Evolutionary conservation across 2,888 invertebrate species (phyloP), one percentile per base, ranked within the genome.

Genomic region (Macroteleia sp.): DNA sequence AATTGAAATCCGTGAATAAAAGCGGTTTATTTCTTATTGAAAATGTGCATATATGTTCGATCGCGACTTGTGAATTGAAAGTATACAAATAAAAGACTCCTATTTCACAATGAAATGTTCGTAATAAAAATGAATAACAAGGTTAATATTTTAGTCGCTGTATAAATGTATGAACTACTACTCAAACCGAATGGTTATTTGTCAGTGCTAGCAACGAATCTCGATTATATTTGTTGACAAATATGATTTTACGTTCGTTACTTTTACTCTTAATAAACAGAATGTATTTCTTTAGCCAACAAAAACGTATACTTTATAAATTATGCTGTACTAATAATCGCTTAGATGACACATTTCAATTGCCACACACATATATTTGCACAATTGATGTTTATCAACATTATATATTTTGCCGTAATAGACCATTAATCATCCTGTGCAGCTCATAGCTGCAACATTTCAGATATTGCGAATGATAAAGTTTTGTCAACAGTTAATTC

Each of bases 221-320:
- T n/a, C 48, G 69, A 64, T 75, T 69, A 57, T 64, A 76, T 69
- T 76, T 76, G 76, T 76, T 76, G 76, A 76, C 69, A 76, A 76
- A 76, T 70, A 76, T 69, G 69, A 69, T 69, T 76, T 76, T 17
- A 76, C 69, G 76, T 69, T 69, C 69, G 69, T 76, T 76, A 69
- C 76, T 76, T 69, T 76, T 76, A 76, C 57, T 69, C 64, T 76
- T 76, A 69, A 76, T 76, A 76, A 76, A 76, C 76, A 76, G 62
- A 30, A 10, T 70, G 76, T 76, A 62, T 76, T 76, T 76, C 76
- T 76, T 76, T 76, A 69, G 34, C 64, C 57, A 76, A 76, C 69
- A 76, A 61, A 69, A 61, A 62, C 69, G 69, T 64, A 64, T 64
- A 57, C 76, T 76, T 76, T 69, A 76, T 76, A 76, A 76, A 76